These are phyloP conservation scores for Apamea monoglypha DNA, from an alignment of 2,888 invertebrate genomes.

Conservation along the genomic window DNA sequence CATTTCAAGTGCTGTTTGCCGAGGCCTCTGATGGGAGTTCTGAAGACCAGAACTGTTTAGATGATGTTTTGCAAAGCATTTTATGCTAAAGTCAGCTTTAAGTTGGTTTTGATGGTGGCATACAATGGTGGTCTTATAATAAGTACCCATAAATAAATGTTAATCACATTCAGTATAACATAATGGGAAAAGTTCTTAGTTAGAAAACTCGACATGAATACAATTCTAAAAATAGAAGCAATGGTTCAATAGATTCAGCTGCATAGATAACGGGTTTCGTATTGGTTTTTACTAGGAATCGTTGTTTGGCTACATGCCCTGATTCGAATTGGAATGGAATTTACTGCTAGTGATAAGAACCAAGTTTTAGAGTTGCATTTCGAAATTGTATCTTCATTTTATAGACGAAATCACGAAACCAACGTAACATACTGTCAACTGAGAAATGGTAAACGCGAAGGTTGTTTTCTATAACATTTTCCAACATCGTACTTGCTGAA, in stretches of 20 bases:
- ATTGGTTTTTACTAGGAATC: conserved; percentile 30
- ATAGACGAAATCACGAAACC: background rate
- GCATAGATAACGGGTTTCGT: conserved; percentile 40
- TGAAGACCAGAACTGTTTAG: conserved; percentile 30
- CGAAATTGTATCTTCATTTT: conserved; percentile 22
- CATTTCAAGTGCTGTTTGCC: conserved; percentile 39
- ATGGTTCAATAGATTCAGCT: conserved; percentile 1
- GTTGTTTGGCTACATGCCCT: conserved; percentile 34
- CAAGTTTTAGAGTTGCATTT: conserved; percentile 21
- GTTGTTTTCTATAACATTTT: conserved; percentile 5
- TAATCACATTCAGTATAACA: background rate
- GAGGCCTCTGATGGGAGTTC: conserved; percentile 25
- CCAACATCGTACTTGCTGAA: background rate
- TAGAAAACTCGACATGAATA: background rate
- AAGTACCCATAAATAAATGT: conserved; percentile 19
- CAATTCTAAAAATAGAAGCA: conserved; percentile 5
- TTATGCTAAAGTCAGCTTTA: conserved; percentile 9
- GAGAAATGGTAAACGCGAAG: background rate
- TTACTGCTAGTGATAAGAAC: conserved; percentile 39
- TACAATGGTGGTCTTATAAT: background rate
- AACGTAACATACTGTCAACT: background rate
- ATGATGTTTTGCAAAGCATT: conserved; percentile 34
- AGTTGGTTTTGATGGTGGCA: conserved; percentile 21
- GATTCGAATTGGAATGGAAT: conserved; percentile 24
- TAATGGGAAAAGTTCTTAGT: conserved; percentile 23